A percentile compares a stretch with the other conserved stretches of the same genome.
These are phyloP conservation scores for Blomia tropicalis DNA, from an alignment of 2,888 invertebrate genomes.

Conservation along the genomic window DNA sequence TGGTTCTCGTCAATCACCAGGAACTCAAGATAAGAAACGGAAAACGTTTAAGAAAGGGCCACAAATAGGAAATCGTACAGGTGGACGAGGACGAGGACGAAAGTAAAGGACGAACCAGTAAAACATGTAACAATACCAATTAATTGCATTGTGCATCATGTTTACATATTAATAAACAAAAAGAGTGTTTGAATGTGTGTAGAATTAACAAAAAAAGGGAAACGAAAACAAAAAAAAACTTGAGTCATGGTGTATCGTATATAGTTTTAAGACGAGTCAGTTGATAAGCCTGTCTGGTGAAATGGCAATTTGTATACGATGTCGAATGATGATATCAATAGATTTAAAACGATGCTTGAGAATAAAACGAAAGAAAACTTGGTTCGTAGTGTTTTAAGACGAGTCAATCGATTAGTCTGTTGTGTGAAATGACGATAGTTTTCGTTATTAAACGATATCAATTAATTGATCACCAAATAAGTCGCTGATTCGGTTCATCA, in stretches of 20 bases:
- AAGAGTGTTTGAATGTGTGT: not conserved
- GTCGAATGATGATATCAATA: too few relatives aligned
- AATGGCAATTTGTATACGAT: too few relatives aligned
- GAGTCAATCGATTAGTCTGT: too few relatives aligned
- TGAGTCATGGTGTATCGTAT: not conserved
- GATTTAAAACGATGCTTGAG: too few relatives aligned
- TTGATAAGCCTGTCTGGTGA: too few relatives aligned
- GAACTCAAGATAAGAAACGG: not conserved
- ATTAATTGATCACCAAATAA: constrained; percentile 92
- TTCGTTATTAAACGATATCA: too few relatives aligned
- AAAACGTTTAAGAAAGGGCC: constrained; percentile 3
- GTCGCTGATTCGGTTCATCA: constrained; percentile 54
- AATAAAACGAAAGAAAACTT: too few relatives aligned
- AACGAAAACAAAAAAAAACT: constrained; percentile 7
- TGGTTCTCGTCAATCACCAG: too few relatives aligned
- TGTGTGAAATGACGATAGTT: too few relatives aligned
- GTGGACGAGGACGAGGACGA: not conserved
- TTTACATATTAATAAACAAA: not conserved
- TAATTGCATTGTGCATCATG: not conserved
- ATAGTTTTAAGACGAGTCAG: not conserved
- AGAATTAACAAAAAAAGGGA: too few relatives aligned
- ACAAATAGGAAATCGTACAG: not conserved
- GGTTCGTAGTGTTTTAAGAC: too few relatives aligned
- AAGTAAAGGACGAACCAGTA: not conserved
- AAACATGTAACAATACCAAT: too few relatives aligned